Evolutionary conservation across 2,113 vertebrate species (phyloP), one percentile per base, ranked within the genome.

Genomic region (Oryzias javanicus): DNA sequence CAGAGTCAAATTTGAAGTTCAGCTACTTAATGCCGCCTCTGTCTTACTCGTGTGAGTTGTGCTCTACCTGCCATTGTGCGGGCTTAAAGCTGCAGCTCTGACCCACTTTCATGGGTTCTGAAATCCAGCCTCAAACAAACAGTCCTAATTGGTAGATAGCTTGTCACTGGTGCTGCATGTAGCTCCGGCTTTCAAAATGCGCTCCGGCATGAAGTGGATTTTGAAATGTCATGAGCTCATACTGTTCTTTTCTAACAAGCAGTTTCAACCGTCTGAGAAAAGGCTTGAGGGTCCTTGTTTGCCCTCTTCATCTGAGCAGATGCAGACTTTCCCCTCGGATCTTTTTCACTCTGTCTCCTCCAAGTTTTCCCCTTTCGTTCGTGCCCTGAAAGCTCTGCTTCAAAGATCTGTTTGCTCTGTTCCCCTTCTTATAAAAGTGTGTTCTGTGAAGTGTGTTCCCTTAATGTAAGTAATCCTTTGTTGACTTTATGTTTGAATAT

Each of bases 81-180:
- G 35, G 0, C 27, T 42, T 60, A 46, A 45, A 76, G 74, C 55
- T 44, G 60, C 20, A 5, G 55, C 64, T 68, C 61, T 81, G 79
- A 77, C 85, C 80, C 69, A 84, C 79, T 88, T 86, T 88, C 67
- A 77, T 75, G 49, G 16, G 6, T 42, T 47, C 68, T 78, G 60
- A 78, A 52, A 68, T 65, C 81, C 60, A 57, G 70, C 53, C 15
- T 54, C 73, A 67, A 72, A 66, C 79, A 77, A 81, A 84, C 73
- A 64, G 67, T 62, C 71, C 77, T 90, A 85, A 90, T 88, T 90
- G 84, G 81, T 74, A 73, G 64, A 55, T 64, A 67, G 54, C 75
- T 65, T 72, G 83, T 87, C 85, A 86, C 72, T 25, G 46, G 54
- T 71, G 81, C 66, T 46, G 82, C 76, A 69, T 67, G 66, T 55